These are phyloP conservation scores for Enchytraeus crypticus DNA, from an alignment of 2,888 invertebrate species.

Conservation along the genomic window DNA sequence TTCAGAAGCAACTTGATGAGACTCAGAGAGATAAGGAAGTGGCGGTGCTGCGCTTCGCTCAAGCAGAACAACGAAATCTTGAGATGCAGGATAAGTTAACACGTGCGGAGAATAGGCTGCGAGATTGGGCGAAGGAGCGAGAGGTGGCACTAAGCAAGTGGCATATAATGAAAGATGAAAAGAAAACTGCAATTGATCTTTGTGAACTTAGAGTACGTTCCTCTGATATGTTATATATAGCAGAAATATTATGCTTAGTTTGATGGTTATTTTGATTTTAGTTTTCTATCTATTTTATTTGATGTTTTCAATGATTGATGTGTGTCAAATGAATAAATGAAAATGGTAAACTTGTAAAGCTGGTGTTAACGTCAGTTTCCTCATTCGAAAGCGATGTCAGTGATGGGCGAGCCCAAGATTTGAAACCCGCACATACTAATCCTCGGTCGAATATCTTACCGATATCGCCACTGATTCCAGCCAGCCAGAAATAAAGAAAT, in stretches of 20 bases:
- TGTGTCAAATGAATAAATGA: no score
- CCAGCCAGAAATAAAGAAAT: no score
- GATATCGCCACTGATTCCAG: no score
- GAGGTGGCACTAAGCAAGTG: constrained; percentile 34
- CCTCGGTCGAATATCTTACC: no score
- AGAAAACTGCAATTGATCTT: constrained; percentile 32
- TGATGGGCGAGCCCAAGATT: no score
- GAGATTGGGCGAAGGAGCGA: constrained; percentile 39
- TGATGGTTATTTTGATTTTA: background rate
- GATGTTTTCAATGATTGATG: no score
- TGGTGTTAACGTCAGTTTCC: no score
- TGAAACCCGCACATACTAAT: no score
- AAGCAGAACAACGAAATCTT: constrained; percentile 45
- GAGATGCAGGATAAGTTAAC: constrained; percentile 35
- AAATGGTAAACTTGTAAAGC: no score
- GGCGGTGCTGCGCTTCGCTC: constrained; percentile 47
- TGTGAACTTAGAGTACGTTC: constrained; percentile 36
- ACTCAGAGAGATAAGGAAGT: constrained; percentile 41
- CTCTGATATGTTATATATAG: background rate
- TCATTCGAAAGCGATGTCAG: no score
- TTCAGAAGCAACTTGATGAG: constrained; percentile 40
- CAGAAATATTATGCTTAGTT: background rate
- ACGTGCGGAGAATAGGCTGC: constrained; percentile 35
- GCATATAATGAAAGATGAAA: constrained; percentile 37
- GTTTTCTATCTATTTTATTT: no score